Base-by-base conservation (phyloP, 2,113 vertebrate genomes). In the Gymnogyps californianus region DNA sequence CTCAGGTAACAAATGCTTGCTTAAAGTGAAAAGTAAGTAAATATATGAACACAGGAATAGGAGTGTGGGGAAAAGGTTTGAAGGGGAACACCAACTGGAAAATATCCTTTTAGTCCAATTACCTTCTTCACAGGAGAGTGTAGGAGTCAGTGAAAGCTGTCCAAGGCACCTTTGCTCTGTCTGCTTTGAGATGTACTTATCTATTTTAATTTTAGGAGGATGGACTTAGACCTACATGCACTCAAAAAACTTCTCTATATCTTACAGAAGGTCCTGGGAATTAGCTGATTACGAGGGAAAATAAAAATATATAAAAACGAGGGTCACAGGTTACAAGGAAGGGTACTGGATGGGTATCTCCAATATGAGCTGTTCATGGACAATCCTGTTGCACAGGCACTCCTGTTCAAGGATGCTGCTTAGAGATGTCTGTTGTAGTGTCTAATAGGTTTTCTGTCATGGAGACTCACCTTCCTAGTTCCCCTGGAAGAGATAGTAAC, bases 71-170 rank as follows among this genome's bases (percentile, higher is more conserved):
- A 24, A 64, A 57, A 87, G 4, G 3, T 72, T 55, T 78, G 49
- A 67, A 71, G 29, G 13, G 21, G 17, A 81, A 15, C 3, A 28
- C 28, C 0, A 0, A 6, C 14, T 62, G 7, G 11, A 85, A 83
- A 78, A 62, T 42, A 38, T 9, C 16, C 5, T 52, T 89, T 62
- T 36, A 40, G 44, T 57, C 26, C 14, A 54, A 11, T 36, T 62
- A 13, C 26, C 7, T 52, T 66, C 29, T 78, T 78, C 51, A 58
- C 19, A 5, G 11, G 32, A 28, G 55, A 47, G 10, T 67, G 7
- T 13, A 36, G 16, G 7, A 82, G 32, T 52, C 12, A 26, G 9
- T 74, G 46, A 44, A 57, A 77, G 20, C 15, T 65, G 31, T 49
- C 46, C 34, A 66, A 91, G 47, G 15, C 46, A 87, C 3, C 2